Evolutionary conservation across 2,797 vertebrate genomes (phyloP), one percentile per base, ranked within the genome.

Genomic region (Scomberomorus guttatus): DNA sequence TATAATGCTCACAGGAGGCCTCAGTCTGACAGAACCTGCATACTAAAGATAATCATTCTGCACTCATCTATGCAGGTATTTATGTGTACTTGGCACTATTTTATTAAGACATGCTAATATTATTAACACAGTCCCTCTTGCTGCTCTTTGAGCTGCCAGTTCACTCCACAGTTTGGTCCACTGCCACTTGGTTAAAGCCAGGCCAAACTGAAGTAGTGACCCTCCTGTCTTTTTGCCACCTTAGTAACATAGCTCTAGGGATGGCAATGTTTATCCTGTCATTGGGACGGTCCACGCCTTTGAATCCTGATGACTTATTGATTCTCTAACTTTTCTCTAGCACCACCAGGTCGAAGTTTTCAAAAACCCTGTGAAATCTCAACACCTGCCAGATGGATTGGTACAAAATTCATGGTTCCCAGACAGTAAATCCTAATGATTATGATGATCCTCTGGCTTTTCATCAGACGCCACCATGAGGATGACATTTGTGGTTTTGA

Each of bases 151-250:
- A 60, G 77, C 62, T 58, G 71, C 58, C 59, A 39, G 42, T 67
- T 77, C 34, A 27, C 50, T 22, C 64, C 54, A 44, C 39, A 24
- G 66, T 63, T 77, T 62, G 78, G 50, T 72, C 63, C 14, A 72
- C 58, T 70, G 81, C 62, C 78, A 79, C 67, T 18, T 17, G 25
- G 72, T 71, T 42, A 54, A 9, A 37, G 58, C 54, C 51, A 25
- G 34, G 79, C 58, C 67, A 69, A 51, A 29, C 44, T 66, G 44
- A 54, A 58, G 61, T 17, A 59, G 69, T 3, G 18, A 55, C 22
- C 48, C 57, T 51, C 51, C 18, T 15, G n/a, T 20, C 20, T 37
- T 59, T 13, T 57, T 32, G 7, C 7, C 25, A 29, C 10, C 5
- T 34, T 34, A 34, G 32, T 34, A 34, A 34, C 32, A 34, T 34